phyloP scores from a whole-genome alignment of 2,113 vertebrate species.

The Chamaea fasciata region DNA sequence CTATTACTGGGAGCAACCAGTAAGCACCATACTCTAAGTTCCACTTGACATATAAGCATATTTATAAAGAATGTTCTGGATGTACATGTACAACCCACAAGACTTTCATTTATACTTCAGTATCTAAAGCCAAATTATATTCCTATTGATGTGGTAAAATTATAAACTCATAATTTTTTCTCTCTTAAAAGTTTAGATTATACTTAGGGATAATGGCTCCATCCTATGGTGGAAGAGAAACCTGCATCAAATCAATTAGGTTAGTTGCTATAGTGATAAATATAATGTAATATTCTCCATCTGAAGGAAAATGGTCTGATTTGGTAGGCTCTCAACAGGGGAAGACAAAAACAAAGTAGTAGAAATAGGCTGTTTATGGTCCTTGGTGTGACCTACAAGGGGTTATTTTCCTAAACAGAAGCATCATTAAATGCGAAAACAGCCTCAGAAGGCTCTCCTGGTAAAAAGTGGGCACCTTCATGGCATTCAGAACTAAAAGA shows the following conservation, averaged over 20 bases:
- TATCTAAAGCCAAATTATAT: not conserved
- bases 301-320: not conserved
- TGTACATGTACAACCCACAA: not conserved
- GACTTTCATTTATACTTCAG: not conserved
- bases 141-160: not conserved
- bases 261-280: constrained; percentile 74
- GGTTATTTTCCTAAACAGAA: not conserved
- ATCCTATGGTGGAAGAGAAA: constrained; percentile 84
- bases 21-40: not conserved
- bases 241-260: constrained; percentile 70
- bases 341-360: not conserved
- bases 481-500: not conserved
- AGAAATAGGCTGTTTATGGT: not conserved
- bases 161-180: constrained; percentile 20
- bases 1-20: not conserved
- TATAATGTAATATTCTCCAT: constrained; percentile 12
- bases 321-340: not conserved
- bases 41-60: not conserved
- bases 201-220: constrained; percentile 82
- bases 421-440: not conserved
- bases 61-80: not conserved
- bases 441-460: not conserved
- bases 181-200: constrained; percentile 59
- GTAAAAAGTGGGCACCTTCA: not conserved
- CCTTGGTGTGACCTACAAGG: not conserved